Evolutionary conservation across 2,113 vertebrate genomes (phyloP).

Genomic region (Percina caprodes): DNA sequence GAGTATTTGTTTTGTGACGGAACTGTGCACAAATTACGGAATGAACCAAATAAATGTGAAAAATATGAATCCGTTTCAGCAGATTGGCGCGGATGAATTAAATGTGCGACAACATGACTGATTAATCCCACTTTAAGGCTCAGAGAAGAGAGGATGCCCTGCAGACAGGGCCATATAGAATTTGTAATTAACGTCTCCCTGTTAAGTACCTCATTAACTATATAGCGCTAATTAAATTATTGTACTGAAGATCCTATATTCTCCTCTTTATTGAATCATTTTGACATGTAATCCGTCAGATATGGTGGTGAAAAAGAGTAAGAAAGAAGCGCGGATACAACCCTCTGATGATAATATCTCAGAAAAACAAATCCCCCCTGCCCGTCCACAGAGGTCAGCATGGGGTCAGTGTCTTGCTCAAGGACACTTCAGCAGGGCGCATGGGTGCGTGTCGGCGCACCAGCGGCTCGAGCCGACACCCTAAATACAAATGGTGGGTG

Average conservation of each 20-base stretch:
- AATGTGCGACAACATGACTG: slow-evolving; percentile 44
- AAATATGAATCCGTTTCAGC: too few species aligned
- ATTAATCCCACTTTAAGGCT: slow-evolving; percentile 37
- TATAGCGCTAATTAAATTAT: slow-evolving; percentile 72
- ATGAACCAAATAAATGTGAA: not conserved
- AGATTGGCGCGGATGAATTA: not conserved
- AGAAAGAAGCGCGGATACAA: slow-evolving; percentile 2
- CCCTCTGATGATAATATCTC: slow-evolving; percentile 24
- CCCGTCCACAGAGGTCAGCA: slow-evolving; percentile 56
- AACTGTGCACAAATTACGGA: not conserved
- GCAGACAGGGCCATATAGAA: slow-evolving; percentile 66
- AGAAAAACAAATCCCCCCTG: not conserved
- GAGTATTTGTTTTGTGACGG: not conserved
- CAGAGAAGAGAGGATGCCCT: slow-evolving; percentile 57
- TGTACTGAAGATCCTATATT: slow-evolving; percentile 47
- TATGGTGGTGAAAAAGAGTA: slow-evolving; percentile 15
- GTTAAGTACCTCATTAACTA: slow-evolving; percentile 70
- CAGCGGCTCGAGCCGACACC: not conserved
- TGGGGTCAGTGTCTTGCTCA: slow-evolving; percentile 76
- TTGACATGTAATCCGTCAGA: slow-evolving; percentile 41
- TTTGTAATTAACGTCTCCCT: slow-evolving; percentile 69
- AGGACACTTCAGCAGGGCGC: slow-evolving; percentile 65
- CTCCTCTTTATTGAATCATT: slow-evolving; percentile 53
- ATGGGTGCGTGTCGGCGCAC: not conserved
- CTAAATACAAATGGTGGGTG: not conserved